Percentiles rank a stretch among this genome's conserved stretches.
Conservation (phyloP, 2,113 vertebrate species). For the Hippolais icterina region DNA sequence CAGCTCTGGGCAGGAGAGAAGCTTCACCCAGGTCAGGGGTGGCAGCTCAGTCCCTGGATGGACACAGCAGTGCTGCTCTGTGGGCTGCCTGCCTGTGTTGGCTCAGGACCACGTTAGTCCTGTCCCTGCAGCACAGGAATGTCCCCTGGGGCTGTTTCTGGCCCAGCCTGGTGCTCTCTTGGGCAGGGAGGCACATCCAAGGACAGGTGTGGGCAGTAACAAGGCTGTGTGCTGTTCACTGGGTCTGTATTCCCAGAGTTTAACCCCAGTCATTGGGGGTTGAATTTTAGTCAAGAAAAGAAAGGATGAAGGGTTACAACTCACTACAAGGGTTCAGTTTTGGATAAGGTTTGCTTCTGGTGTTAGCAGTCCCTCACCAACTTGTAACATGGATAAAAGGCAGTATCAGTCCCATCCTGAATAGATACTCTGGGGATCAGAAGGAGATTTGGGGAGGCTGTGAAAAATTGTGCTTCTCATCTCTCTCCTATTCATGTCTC, state of each 20-base stretch:
- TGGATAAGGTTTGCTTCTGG: fast-evolving
- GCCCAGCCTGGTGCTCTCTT: neutral
- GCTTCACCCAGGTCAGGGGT: neutral
- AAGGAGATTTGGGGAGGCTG: neutral
- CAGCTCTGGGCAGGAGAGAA: neutral
- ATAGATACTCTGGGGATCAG: neutral
- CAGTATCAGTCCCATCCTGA: neutral
- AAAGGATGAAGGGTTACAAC: neutral
- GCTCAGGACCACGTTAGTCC: fast-evolving
- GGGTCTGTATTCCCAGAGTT: fast-evolving
- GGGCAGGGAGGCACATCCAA: fast-evolving
- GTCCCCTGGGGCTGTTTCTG: neutral
- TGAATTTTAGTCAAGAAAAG: neutral
- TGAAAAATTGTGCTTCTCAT: neutral
- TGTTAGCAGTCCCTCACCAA: neutral
- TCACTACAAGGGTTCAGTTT: neutral
- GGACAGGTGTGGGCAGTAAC: neutral
- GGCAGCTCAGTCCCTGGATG: fast-evolving
- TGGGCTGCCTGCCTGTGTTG: fast-evolving
- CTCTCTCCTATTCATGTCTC: neutral
- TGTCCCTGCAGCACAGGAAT: neutral
- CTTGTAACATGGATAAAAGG: neutral
- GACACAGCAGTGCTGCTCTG: neutral
- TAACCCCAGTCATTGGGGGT: fast-evolving
- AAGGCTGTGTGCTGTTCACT: neutral